Percentiles rank a stretch among this genome's conserved stretches.
phyloP scores from a whole-genome alignment of 1,140 invertebrate genomes.

The Drosophila arizonae region DNA sequence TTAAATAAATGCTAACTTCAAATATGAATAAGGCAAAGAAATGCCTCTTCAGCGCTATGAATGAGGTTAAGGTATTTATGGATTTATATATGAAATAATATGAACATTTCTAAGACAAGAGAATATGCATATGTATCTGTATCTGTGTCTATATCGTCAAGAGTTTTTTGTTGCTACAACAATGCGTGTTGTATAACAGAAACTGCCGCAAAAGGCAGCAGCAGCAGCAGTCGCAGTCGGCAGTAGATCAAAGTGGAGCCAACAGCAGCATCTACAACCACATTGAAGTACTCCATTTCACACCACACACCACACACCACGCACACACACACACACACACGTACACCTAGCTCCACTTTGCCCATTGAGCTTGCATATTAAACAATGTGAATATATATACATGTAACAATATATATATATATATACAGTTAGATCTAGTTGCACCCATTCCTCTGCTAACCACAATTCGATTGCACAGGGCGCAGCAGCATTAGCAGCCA shows the following conservation, averaged over 20 bases:
- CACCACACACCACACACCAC: conserved; percentile 5
- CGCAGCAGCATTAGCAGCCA: conserved; percentile 8
- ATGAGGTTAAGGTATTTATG: background rate
- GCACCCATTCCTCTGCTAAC: conserved; percentile 1
- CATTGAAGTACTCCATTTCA: conserved; percentile 17
- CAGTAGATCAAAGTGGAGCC: conserved; percentile 27
- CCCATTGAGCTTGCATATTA: conserved; percentile 37
- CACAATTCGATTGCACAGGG: conserved; percentile 20
- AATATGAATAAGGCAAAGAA: too few species aligned
- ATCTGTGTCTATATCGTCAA: too few species aligned
- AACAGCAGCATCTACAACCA: conserved; percentile 3
- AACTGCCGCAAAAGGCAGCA: background rate
- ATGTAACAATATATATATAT: background rate
- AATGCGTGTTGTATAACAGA: conserved; percentile 18
- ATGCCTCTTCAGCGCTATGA: background rate
- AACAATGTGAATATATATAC: conserved; percentile 3
- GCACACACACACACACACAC: background rate
- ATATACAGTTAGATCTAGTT: conserved; percentile 6
- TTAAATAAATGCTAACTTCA: too few species aligned
- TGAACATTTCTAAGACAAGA: too few species aligned
- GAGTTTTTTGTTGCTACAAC: background rate
- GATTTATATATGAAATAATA: background rate
- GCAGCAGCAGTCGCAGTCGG: conserved; percentile 5
- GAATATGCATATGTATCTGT: too few species aligned
- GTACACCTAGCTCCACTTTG: conserved; percentile 1